Percentiles rank a stretch among this genome's conserved stretches.
Evolutionary conservation across 2,113 vertebrate genomes (phyloP).

Genomic region (Columbina picui): DNA sequence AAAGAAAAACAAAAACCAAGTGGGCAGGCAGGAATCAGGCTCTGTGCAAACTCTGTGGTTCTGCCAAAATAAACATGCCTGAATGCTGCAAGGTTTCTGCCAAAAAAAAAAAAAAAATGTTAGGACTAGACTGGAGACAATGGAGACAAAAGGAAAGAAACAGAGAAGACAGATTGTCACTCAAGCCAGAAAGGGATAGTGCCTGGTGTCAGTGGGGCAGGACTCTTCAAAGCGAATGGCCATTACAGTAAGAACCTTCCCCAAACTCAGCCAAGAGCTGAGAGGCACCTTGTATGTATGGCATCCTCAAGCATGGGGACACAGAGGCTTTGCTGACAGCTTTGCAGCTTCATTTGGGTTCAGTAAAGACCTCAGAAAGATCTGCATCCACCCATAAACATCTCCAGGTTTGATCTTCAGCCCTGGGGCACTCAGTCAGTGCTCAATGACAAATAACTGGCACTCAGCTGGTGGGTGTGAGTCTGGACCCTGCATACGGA

Average conservation of each 20-base stretch:
- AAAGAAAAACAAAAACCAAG: not conserved
- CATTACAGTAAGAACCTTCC: not conserved
- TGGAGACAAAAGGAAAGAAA: not conserved
- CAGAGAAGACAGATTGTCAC: not conserved
- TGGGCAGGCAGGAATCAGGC: not conserved
- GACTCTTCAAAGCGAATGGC: not conserved
- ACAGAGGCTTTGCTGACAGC: not conserved
- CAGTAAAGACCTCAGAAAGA: not conserved
- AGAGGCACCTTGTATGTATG: rapidly evolving
- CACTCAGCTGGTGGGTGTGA: not conserved
- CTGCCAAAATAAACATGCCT: not conserved
- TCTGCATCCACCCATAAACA: not conserved
- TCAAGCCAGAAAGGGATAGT: not conserved
- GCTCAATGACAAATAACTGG: not conserved
- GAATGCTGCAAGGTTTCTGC: not conserved
- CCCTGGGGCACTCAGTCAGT: rapidly evolving
- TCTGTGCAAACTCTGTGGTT: not conserved
- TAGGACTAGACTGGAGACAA: rapidly evolving
- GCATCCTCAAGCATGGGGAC: not conserved
- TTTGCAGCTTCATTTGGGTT: not conserved
- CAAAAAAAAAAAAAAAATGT: not conserved
- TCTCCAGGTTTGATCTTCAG: not conserved
- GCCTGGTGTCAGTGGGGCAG: rapidly evolving
- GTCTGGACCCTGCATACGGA: not conserved
- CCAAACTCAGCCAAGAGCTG: rapidly evolving